Evolutionary conservation across 2,888 invertebrate genomes (phyloP), one percentile per base, ranked within the genome.

Genomic region (Seira sanloemensis): DNA sequence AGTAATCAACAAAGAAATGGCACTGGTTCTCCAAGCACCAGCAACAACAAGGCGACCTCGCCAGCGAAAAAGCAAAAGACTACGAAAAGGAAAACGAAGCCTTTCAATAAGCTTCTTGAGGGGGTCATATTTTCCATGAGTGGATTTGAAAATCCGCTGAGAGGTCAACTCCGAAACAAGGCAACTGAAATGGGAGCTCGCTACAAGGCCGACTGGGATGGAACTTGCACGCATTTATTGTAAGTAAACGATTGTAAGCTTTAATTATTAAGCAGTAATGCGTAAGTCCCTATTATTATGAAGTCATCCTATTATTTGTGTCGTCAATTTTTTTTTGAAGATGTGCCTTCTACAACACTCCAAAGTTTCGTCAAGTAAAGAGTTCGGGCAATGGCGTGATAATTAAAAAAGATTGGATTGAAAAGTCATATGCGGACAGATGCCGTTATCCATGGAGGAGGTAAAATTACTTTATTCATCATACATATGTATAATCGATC

Each of bases 311-410:
- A 67, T 67, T 67, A 21, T 16, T 67, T 21, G 67, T 19, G 4
- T 62, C 19, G n/a, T 50, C 7, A n/a, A 12, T 21, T 67, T 67
- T 5, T 16, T 67, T 21, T 19, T 19, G 4, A 91, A 97, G 97
- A 66, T 97, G 97, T 92, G 97, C 97, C 12, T 97, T 97, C 91
- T 92, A 93, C 2, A 96, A 96, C 91, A 97, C 97, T 2, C 98
- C 97, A 2, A 97, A 97, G 91, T 95, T 95, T 91, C 93, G 93
- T 73, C 94, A 95, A 91, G 95, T 95, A 0, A 93, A 93, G 88
- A n/a, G 65, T 16, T 50, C 82, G 18, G 93, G 93, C 0, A 93
- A 93, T 84, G 93, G 93, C 0, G 93, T 93, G 83, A 96, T 94
- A 79, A 94, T 95, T 1, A 93, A 91, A 23, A 94, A 93, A 87